Base-by-base conservation (phyloP, 2,888 invertebrate species). In the Eubasilissa splendida region DNA sequence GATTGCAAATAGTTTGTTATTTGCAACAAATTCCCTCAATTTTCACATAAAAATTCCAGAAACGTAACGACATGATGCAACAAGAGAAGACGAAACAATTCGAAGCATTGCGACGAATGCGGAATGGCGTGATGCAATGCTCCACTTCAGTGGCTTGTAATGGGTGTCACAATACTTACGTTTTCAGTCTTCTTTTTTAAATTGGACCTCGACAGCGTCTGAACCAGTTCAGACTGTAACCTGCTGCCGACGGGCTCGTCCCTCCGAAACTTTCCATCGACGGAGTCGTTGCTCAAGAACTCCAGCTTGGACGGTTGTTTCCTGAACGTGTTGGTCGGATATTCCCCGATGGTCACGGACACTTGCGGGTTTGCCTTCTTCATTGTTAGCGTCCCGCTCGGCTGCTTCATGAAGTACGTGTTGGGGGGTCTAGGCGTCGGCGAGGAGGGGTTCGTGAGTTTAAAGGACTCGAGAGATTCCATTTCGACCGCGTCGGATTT, bases 161-260 rank as follows among this genome's bases (percentile, higher is more conserved):
- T 9, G 2, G 58, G n/a, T 52, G 33, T n/a, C 68, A 14, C 59
- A 78, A 56, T 79, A 88, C 91, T 90, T 87, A 92, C 92, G 84
- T 91, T 90, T 87, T 94, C 94, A 87, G 93, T 94, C 88, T 93
- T 92, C 89, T 93, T 93, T 86, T 92, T 92, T 85, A 95, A 90
- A 90, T 95, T 95, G 77, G 95, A 95, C 86, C 95, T 92, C 85
- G 94, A 94, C 82, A 96, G 88, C 7, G 95, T 96, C 81, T 94
- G 92, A 78, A 92, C 93, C 84, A 96, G 88, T 88, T 96, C 95
- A 80, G 93, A 93, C 85, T 95, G 95, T 80, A 96, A 88, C 85
- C 93, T 91, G 85, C 93, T 93, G 14, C 92, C 90, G 75, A 94
- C 92, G 0, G 93, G 91, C 52, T 90, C 90, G 76, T 87, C 86